phyloP scores from a whole-genome alignment of 2,888 invertebrate genomes.

The Laothoe populi region DNA sequence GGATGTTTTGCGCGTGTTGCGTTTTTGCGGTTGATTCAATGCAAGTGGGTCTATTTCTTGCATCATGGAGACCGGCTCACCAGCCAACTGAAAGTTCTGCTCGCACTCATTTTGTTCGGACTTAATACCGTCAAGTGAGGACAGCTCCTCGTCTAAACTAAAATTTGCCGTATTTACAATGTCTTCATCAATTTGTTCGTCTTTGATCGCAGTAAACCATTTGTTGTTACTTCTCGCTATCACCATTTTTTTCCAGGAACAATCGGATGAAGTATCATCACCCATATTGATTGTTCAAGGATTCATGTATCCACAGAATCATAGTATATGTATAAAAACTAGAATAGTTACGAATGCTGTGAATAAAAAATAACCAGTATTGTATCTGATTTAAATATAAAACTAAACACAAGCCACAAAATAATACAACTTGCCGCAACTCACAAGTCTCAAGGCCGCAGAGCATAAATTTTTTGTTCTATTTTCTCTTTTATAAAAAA shows the following conservation, averaged over 20 bases:
- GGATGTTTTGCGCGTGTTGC: conserved; percentile 41
- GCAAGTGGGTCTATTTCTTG: conserved; percentile 56
- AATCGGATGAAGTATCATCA: conserved; percentile 69
- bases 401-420: conserved; percentile 4
- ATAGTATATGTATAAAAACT: conserved; percentile 55
- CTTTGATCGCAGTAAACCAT: conserved; percentile 68
- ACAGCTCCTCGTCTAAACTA: conserved; percentile 47
- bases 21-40: conserved; percentile 38
- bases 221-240: conserved; percentile 71
- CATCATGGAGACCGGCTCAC: conserved; percentile 41
- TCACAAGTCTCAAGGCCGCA: neutral
- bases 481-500: too few species aligned
- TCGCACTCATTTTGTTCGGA: conserved; percentile 44
- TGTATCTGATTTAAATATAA: neutral
- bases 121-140: conserved; percentile 50
- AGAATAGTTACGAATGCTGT: neutral
- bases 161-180: conserved; percentile 48
- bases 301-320: conserved; percentile 78
- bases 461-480: neutral
- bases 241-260: conserved; percentile 79
- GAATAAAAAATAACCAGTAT: neutral
- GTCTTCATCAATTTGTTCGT: conserved; percentile 47
- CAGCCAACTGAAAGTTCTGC: conserved; percentile 27
- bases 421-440: neutral
- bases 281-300: conserved; percentile 81